Percentiles rank a stretch among this genome's conserved stretches.
These are phyloP conservation scores for Pyrrhosoma nymphula DNA, from an alignment of 2,888 invertebrate species.

Conservation along the genomic window DNA sequence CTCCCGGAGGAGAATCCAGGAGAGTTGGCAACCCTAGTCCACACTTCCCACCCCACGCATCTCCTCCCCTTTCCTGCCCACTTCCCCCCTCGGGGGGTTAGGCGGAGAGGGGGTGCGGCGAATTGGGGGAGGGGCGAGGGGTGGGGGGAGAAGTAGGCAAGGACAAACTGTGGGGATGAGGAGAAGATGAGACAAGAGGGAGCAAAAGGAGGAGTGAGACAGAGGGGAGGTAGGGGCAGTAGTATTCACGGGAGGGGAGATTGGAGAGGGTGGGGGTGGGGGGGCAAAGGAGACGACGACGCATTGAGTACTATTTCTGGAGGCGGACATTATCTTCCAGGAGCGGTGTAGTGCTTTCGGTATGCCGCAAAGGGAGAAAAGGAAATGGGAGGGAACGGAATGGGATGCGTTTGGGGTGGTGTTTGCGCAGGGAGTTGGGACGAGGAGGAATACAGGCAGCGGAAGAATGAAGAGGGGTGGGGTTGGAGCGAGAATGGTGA, in stretches of 20 bases:
- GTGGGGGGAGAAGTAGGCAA: not conserved
- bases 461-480: not conserved
- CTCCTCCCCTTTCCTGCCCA: not conserved
- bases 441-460: not conserved
- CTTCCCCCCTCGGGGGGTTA: not conserved
- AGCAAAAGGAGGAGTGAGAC: not conserved
- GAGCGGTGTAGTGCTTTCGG: conserved; percentile 16
- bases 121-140: not conserved
- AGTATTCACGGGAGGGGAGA: not conserved
- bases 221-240: not conserved
- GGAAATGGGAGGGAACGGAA: not conserved
- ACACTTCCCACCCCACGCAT: not conserved
- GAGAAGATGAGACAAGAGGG: not conserved
- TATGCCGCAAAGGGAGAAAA: conserved; percentile 35
- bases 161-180: not conserved
- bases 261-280: not conserved
- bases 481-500: not conserved
- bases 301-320: conserved; percentile 52
- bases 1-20: conserved; percentile 41
- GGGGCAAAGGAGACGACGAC: not conserved
- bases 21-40: not conserved
- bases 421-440: not conserved
- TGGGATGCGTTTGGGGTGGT: not conserved
- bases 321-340: not conserved
- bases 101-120: too few species aligned